phyloP scores from a whole-genome alignment of 92 coral and sea anemone genomes.

The Palythoa grandiflora region DNA sequence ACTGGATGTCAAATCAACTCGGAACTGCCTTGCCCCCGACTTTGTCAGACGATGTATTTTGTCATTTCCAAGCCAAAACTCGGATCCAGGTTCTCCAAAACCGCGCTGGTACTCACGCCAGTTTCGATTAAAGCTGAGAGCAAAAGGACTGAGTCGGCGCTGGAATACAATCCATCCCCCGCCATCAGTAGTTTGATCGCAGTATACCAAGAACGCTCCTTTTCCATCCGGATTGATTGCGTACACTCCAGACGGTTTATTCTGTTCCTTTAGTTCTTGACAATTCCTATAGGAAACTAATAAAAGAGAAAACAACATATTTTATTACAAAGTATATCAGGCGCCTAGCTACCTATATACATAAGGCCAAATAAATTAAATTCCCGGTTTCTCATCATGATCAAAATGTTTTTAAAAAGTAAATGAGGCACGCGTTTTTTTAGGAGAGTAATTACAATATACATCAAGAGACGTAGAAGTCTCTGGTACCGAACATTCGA shows the following conservation, averaged over 20 bases:
- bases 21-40: background rate
- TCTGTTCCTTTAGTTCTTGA: background rate
- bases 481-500: too few relatives aligned
- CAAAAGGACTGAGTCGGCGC: background rate
- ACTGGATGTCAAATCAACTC: background rate
- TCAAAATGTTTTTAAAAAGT: too few relatives aligned
- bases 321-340: too few relatives aligned
- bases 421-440: too few relatives aligned
- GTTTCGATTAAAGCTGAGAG: constrained; percentile 1
- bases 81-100: background rate
- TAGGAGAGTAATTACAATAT: too few relatives aligned
- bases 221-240: background rate
- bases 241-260: background rate
- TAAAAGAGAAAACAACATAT: background rate
- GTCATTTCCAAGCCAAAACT: constrained; percentile 13
- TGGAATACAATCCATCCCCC: constrained; percentile 3
- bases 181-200: background rate
- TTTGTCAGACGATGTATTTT: background rate
- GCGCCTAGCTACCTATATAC: too few relatives aligned
- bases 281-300: background rate
- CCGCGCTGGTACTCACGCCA: background rate
- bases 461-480: too few relatives aligned
- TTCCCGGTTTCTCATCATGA: too few relatives aligned
- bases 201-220: background rate
- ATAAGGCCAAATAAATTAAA: too few relatives aligned